A percentile compares a stretch with the other conserved stretches of the same genome.
These are phyloP conservation scores for Arctopsyche grandis DNA, from an alignment of 1,140 invertebrate species.

Conservation along the genomic window DNA sequence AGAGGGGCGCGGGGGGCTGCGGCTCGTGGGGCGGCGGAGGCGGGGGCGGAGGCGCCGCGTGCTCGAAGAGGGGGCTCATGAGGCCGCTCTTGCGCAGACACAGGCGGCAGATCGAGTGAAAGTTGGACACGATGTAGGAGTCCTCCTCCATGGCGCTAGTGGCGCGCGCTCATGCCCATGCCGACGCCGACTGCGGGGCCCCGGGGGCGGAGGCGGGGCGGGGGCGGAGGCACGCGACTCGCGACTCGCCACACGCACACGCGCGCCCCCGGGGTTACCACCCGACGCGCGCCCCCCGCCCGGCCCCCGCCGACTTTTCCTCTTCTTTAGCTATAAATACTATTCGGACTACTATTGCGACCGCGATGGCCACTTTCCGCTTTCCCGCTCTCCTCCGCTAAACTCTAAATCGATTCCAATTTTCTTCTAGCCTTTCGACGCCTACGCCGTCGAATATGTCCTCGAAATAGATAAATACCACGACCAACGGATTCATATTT, in stretches of 20 bases:
- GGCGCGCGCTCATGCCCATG: neutral
- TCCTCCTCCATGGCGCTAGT: slow-evolving; percentile 63
- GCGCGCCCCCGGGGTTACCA: slow-evolving; percentile 36
- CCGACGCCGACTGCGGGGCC: slow-evolving; percentile 32
- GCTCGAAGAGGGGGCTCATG: slow-evolving; percentile 68
- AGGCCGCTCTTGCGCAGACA: slow-evolving; percentile 68
- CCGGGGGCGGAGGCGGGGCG: slow-evolving; percentile 25
- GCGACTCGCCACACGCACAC: slow-evolving; percentile 28
- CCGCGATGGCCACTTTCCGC: neutral
- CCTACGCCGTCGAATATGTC: neutral
- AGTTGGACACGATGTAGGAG: slow-evolving; percentile 66
- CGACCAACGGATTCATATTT: too few species aligned
- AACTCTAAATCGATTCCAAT: neutral
- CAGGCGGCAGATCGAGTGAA: slow-evolving; percentile 67
- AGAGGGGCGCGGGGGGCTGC: slow-evolving; percentile 61
- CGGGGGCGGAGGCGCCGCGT: slow-evolving; percentile 51
- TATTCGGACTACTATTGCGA: neutral
- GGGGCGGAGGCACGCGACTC: slow-evolving; percentile 22
- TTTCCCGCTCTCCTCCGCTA: neutral
- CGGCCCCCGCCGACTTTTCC: slow-evolving; percentile 6
- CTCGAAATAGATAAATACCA: neutral
- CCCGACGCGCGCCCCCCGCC: slow-evolving; percentile 5
- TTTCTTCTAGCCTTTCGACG: neutral
- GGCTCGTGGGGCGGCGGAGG: slow-evolving; percentile 46
- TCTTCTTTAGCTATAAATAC: too few species aligned